Evolutionary conservation across 2,888 invertebrate genomes (phyloP), one percentile per base, ranked within the genome.

Genomic region (Abrostola tripartita): DNA sequence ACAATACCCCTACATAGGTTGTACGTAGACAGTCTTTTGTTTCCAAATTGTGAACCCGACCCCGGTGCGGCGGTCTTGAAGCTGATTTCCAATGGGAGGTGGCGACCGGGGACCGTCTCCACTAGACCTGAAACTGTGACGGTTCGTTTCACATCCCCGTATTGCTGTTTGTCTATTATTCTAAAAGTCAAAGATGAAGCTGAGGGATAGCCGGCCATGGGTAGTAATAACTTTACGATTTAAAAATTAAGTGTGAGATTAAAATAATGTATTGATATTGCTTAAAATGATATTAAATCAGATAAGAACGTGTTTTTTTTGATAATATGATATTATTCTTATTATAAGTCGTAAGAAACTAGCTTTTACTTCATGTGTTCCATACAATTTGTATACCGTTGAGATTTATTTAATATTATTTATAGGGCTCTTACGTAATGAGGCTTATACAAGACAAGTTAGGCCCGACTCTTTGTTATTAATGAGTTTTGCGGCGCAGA

Each of bases 111-210:
- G 90, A 90, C 85, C 85, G 87, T 87, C 88, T 90, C 89, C 89
- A 84, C 70, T 81, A 87, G 92, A 92, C 91, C 92, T 85, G 92
- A 92, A 93, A 93, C 90, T 83, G 90, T 85, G 82, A 69, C 90
- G 90, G 88, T 93, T 92, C 92, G 92, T 91, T 94, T 88, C 89
- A 88, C 90, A 76, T 77, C 79, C 71, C 84, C 85, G 83, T 85
- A 83, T 84, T 85, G 82, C 83, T 88, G 87, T 92, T 91, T 90
- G 81, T 84, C 87, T 88, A 88, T 90, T 88, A 88, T 89, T 88
- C 83, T 88, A 81, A 88, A 89, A 88, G 90, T 89, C 89, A 90
- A 86, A 92, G 91, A 89, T 89, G 79, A 86, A 84, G 84, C 84
- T 78, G 81, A 81, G 72, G 74, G 78, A 74, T 78, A 66, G 58